Conservation (phyloP, 2,113 vertebrate genomes). For the Elephantulus edwardii region DNA sequence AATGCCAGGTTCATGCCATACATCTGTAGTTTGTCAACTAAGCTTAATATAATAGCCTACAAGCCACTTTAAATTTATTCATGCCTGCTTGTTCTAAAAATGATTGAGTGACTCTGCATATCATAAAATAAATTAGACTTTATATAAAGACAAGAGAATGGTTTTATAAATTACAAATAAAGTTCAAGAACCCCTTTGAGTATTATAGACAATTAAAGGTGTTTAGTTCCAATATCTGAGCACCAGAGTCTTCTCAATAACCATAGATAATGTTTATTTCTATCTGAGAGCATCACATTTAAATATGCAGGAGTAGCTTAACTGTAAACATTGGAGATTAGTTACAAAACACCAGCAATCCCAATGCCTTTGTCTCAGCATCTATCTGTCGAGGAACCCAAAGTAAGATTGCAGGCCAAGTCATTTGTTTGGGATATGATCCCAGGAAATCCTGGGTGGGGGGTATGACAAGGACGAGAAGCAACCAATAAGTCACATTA, state of each 20-base stretch:
- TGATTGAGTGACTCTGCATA: slow-evolving; percentile 6
- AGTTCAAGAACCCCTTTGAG: slow-evolving; percentile 55
- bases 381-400: slow-evolving; percentile 35
- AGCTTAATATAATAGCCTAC: slow-evolving; percentile 2
- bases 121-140: slow-evolving; percentile 5
- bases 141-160: slow-evolving; percentile 12
- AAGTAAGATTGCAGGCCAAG: neutral
- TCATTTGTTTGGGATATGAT: slow-evolving; percentile 30
- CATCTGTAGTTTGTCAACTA: slow-evolving; percentile 19
- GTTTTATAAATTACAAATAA: slow-evolving; percentile 13
- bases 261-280: slow-evolving; percentile 15
- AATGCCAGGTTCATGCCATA: neutral
- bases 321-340: slow-evolving; percentile 38
- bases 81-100: slow-evolving; percentile 19
- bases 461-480: neutral
- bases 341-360: slow-evolving; percentile 43
- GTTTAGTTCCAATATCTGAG: slow-evolving; percentile 24
- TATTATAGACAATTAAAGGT: slow-evolving; percentile 39
- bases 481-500: neutral
- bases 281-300: slow-evolving; percentile 27
- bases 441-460: neutral
- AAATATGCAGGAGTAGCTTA: slow-evolving; percentile 43
- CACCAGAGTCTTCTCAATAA: neutral
- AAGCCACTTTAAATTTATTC: neutral
- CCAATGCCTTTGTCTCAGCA: slow-evolving; percentile 17